phyloP scores from a whole-genome alignment of 2,113 vertebrate genomes.

The Nannospalax galili region DNA sequence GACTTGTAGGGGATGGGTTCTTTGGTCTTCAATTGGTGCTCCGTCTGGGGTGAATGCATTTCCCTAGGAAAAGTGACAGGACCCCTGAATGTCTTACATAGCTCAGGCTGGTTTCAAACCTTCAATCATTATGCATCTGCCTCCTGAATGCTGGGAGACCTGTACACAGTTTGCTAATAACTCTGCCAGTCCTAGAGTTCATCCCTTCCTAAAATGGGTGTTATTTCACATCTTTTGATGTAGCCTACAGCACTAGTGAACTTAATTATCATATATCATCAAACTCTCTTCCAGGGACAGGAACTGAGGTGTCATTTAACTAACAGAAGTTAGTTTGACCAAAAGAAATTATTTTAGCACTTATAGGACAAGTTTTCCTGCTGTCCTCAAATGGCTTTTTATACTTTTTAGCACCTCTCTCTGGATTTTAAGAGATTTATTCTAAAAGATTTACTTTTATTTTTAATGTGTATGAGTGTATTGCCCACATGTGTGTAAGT shows the following conservation, averaged over 20 bases:
- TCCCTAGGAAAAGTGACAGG: not conserved
- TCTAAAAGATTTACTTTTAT: no score
- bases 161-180: not conserved
- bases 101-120: not conserved
- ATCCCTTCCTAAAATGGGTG: not conserved
- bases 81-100: no score
- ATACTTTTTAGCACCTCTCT: no score
- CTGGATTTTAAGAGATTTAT: no score
- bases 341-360: slow-evolving; percentile 46
- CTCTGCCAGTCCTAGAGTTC: not conserved
- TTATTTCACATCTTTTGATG: not conserved
- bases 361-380: not conserved
- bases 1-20: not conserved
- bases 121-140: not conserved
- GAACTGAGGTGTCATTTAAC: slow-evolving; percentile 33
- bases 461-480: no score
- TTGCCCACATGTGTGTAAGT: no score
- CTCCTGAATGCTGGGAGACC: not conserved
- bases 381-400: not conserved
- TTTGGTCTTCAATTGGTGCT: not conserved
- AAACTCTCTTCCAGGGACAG: no score
- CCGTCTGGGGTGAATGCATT: not conserved
- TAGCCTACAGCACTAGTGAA: no score
- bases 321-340: slow-evolving; percentile 36
- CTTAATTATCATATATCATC: not conserved